Evolutionary conservation across 2,113 vertebrate species (phyloP), one percentile per base, ranked within the genome.

Genomic region (Numida meleagris): DNA sequence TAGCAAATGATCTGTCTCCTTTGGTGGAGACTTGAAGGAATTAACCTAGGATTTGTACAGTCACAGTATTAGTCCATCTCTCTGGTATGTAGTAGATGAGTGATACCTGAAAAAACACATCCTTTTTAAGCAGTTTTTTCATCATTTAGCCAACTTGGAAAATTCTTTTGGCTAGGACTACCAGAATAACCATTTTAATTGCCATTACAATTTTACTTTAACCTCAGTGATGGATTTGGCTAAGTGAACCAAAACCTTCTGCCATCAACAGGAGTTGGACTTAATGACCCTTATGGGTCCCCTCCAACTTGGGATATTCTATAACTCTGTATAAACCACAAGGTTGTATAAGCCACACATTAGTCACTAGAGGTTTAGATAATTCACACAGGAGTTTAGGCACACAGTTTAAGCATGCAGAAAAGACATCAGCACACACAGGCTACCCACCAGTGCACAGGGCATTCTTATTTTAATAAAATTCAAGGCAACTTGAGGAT

Each of bases 331-430:
- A 36, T 65, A 71, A 88, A 66, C n/a, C n/a, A n/a, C n/a, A n/a
- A n/a, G n/a, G n/a, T n/a, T n/a, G n/a, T n/a, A n/a, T n/a, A n/a
- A n/a, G n/a, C n/a, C 27, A 48, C 14, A 12, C 4, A 5, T 46
- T 43, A 51, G 7, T 16, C 36, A 14, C 18, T 36, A 8, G 10
- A 65, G 11, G 61, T 92, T 55, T 65, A 29, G 36, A 51, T 8
- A 45, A 4, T 0, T 0, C 23, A 48, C 21, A 4, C 12, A 14
- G 27, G 12, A 68, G 2, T 19, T 73, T 25, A 65, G n/a, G 48
- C 10, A 27, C 7, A 15, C 24, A 27, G 9, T 23, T 75, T 55
- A 31, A 89, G 14, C 62, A 51, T 15, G 27, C 1, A 53, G 18
- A n/a, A n/a, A 38, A 34, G 25, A 42, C 20, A 2, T 71, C 43